phyloP scores from a whole-genome alignment of 2,888 invertebrate species.

The Athetis lepigone region DNA sequence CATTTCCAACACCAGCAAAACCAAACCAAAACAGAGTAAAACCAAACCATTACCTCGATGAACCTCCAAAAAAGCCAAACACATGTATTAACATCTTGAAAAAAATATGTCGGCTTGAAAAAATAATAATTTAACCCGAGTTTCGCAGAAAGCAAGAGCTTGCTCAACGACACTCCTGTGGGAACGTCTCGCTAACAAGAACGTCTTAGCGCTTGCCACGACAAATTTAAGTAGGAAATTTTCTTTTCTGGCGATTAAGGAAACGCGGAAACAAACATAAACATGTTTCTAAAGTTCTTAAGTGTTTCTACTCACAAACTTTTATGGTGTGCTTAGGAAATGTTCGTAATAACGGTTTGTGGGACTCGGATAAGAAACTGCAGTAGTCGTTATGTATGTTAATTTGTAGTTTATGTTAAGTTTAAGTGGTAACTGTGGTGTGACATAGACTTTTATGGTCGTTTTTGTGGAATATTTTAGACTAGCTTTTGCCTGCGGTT shows the following conservation, averaged over 20 bases:
- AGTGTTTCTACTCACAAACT: slow-evolving; percentile 44
- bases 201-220: slow-evolving; percentile 63
- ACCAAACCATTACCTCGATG: background rate
- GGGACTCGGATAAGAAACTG: slow-evolving; percentile 9
- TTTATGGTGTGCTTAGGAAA: slow-evolving; percentile 27
- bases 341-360: slow-evolving; percentile 26
- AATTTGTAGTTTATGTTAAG: too few species aligned
- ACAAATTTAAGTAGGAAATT: slow-evolving; percentile 63
- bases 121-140: slow-evolving; percentile 47
- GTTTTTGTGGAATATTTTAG: too few species aligned
- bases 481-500: too few species aligned
- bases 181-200: slow-evolving; percentile 60
- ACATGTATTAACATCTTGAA: slow-evolving; percentile 22
- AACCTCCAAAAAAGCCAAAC: slow-evolving; percentile 15
- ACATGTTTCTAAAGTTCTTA: slow-evolving; percentile 47
- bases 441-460: too few species aligned
- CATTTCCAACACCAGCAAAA: background rate
- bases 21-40: background rate
- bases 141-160: slow-evolving; percentile 57
- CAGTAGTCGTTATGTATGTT: slow-evolving; percentile 16
- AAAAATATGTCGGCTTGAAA: slow-evolving; percentile 49
- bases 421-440: too few species aligned
- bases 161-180: slow-evolving; percentile 60
- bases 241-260: slow-evolving; percentile 55
- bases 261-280: slow-evolving; percentile 57